phyloP scores from a whole-genome alignment of 2,113 vertebrate species.

The Glaucomys volans region DNA sequence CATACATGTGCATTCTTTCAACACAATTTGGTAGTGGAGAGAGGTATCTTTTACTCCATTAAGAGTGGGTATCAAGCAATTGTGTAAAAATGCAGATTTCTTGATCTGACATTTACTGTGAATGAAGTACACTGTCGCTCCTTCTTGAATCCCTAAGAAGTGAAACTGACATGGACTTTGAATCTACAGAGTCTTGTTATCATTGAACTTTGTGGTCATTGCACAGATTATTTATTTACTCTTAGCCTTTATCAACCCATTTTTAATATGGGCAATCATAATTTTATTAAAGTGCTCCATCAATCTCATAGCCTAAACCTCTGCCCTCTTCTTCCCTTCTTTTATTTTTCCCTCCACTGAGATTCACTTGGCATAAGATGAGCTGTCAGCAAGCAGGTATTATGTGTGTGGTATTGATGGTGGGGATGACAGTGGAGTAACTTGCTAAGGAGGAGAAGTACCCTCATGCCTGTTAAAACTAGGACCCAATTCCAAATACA shows the following conservation, averaged over 20 bases:
- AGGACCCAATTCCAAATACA: conserved; percentile 56
- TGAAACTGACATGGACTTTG: neutral
- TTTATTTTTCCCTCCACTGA: neutral
- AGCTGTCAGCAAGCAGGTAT: neutral
- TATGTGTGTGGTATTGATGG: neutral
- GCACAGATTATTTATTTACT: neutral
- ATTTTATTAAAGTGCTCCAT: neutral
- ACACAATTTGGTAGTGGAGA: neutral
- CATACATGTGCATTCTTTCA: neutral
- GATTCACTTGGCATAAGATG: neutral
- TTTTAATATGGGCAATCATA: neutral
- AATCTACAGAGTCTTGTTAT: neutral
- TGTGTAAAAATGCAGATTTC: neutral
- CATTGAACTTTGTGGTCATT: conserved; percentile 17
- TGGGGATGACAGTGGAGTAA: neutral
- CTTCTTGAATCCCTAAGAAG: neutral
- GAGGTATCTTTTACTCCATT: neutral
- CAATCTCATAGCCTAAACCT: neutral
- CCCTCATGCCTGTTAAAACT: conserved; percentile 21
- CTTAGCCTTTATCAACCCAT: neutral
- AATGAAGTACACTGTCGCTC: neutral
- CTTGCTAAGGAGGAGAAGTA: neutral
- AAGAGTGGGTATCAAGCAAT: neutral
- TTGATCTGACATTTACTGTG: neutral
- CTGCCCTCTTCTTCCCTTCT: neutral